A percentile compares a stretch with the other conserved stretches of the same genome.
Conservation (phyloP, 2,113 vertebrate species). For the Xenus cinereus region DNA sequence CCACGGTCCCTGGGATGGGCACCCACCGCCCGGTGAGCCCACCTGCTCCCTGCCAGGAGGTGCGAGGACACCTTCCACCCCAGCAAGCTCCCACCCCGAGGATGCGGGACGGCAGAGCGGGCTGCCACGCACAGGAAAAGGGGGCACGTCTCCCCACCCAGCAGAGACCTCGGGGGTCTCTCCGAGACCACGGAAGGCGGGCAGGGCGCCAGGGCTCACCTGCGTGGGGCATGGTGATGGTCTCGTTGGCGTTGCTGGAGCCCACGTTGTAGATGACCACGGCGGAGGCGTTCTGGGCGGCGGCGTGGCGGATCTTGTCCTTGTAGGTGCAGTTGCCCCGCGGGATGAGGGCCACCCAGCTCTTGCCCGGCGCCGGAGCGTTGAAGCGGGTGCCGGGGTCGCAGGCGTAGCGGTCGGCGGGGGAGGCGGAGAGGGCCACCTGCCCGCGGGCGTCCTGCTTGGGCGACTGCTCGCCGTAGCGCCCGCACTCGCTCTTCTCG, state of each 20-base stretch:
- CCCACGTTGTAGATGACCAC: conserved; percentile 94
- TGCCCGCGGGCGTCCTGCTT: conserved; percentile 90
- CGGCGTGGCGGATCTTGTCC: conserved; percentile 92
- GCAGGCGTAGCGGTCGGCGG: conserved; percentile 85
- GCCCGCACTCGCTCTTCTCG: conserved; percentile 94
- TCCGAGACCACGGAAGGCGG: too few species aligned
- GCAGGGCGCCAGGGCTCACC: conserved; percentile 74
- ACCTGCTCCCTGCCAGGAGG: not conserved
- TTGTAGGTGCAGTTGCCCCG: conserved; percentile 88
- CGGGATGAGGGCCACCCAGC: conserved; percentile 93
- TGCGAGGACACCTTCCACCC: not conserved
- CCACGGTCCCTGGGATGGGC: accelerated
- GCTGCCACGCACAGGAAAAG: accelerated
- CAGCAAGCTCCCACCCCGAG: not conserved
- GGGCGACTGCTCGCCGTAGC: conserved; percentile 95
- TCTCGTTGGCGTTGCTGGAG: conserved; percentile 86
- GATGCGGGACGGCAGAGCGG: not conserved
- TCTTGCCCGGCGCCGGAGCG: conserved; percentile 61
- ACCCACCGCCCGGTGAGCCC: not conserved
- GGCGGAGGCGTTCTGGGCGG: conserved; percentile 88
- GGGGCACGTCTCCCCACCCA: too few species aligned
- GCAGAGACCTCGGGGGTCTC: accelerated
- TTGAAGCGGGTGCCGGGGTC: conserved; percentile 85
- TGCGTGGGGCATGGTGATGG: conserved; percentile 92
- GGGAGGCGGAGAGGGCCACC: conserved; percentile 79